phyloP scores from a whole-genome alignment of 2,113 vertebrate genomes.

The Sminthopsis crassicaudata region DNA sequence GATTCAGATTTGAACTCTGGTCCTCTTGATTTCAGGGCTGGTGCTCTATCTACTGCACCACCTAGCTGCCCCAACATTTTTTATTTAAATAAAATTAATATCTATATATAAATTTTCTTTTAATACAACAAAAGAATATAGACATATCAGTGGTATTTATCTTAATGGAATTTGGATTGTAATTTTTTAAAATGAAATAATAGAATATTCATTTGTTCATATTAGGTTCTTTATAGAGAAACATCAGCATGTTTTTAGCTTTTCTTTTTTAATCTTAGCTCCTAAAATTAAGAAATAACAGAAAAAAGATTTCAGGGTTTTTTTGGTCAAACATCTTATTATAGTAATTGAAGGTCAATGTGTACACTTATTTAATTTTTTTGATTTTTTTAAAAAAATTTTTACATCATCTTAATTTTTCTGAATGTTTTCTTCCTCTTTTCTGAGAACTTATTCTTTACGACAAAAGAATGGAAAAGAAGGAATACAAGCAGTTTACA shows the following conservation, averaged over 20 bases:
- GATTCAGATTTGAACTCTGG: no score
- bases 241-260: not conserved
- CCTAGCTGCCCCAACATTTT: not conserved
- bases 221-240: not conserved
- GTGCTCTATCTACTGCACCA: no score
- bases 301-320: constrained; percentile 2
- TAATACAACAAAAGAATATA: constrained; percentile 31
- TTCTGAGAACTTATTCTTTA: not conserved
- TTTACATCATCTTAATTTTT: not conserved
- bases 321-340: constrained; percentile 16
- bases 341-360: no score
- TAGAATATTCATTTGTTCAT: constrained; percentile 34
- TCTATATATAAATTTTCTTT: constrained; percentile 31
- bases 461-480: not conserved
- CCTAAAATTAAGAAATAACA: not conserved
- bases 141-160: not conserved
- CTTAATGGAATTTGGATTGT: constrained; percentile 33
- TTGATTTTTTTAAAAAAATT: not conserved
- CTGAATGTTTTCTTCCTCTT: not conserved
- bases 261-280: not conserved
- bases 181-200: constrained; percentile 24
- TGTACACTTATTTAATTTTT: no score
- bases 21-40: no score
- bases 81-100: constrained; percentile 42
- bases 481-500: not conserved